These are phyloP conservation scores for Malurus alboscapulatus DNA, from an alignment of 2,113 vertebrate genomes.

Conservation along the genomic window DNA sequence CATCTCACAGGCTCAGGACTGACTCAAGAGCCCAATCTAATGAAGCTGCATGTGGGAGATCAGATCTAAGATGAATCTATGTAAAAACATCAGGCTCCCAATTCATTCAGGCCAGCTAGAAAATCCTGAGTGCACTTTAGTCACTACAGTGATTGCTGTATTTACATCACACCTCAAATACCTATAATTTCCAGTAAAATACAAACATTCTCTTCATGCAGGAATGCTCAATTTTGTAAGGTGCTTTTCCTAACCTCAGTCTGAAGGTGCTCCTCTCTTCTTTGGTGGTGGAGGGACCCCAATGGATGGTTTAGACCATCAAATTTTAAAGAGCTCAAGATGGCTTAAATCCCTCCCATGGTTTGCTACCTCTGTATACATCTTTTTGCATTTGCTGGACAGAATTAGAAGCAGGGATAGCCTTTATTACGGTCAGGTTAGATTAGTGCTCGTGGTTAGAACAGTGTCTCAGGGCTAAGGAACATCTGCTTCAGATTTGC, in stretches of 20 bases:
- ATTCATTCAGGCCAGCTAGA: not conserved
- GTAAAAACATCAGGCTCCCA: not conserved
- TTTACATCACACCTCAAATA: not conserved
- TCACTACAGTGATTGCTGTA: not conserved
- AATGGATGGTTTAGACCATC: not conserved
- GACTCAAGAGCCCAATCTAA: not conserved
- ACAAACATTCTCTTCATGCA: not conserved
- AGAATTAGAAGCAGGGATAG: not conserved
- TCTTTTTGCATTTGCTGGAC: not conserved
- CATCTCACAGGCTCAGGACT: not conserved
- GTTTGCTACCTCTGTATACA: not conserved
- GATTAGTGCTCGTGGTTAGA: not conserved
- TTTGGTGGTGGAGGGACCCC: not conserved
- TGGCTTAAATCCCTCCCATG: not conserved
- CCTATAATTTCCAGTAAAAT: not conserved
- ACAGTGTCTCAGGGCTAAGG: not conserved
- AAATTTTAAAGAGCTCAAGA: not conserved
- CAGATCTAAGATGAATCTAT: not conserved
- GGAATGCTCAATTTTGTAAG: not conserved
- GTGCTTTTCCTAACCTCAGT: not conserved
- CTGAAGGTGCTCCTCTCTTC: not conserved
- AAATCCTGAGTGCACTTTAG: not conserved
- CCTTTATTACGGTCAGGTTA: not conserved
- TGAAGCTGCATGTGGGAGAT: not conserved
- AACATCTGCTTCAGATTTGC: conserved; percentile 27